Conservation (phyloP, 2,888 invertebrate genomes). For the Pristionchus arcanus region DNA sequence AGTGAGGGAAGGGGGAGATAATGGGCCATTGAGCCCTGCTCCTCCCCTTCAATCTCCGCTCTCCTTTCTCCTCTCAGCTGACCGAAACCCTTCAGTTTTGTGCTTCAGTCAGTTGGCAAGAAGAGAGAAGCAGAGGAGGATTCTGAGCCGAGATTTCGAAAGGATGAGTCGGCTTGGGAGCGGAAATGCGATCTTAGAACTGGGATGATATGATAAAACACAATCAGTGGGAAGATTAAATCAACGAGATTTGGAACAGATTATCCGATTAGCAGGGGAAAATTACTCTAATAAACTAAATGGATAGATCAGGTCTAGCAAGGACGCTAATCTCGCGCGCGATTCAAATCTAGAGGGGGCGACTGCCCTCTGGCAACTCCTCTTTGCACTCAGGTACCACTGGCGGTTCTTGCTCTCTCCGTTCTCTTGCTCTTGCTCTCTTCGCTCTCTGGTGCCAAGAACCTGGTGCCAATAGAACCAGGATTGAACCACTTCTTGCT, state of each 20-base stretch:
- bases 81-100: slow-evolving; percentile 39
- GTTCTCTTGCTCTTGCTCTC: not conserved
- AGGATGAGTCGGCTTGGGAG: not conserved
- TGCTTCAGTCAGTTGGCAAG: not conserved
- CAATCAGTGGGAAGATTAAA: slow-evolving; percentile 9
- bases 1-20: not conserved
- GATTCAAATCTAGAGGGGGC: too few relatives aligned
- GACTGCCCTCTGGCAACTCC: too few relatives aligned
- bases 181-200: not conserved
- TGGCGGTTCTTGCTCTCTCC: not conserved
- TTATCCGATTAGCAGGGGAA: not conserved
- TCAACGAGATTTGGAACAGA: not conserved
- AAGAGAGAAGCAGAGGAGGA: not conserved
- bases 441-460: not conserved
- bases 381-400: too few relatives aligned
- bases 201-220: not conserved
- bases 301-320: not conserved
- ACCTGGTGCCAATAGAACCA: too few relatives aligned
- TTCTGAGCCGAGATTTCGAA: slow-evolving; percentile 30
- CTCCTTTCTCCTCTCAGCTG: not conserved
- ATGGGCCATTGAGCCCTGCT: too few relatives aligned
- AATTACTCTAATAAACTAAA: not conserved
- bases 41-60: not conserved
- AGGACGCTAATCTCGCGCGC: too few relatives aligned
- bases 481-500: not conserved